phyloP scores from a whole-genome alignment of 1,140 invertebrate genomes.

The Ceratina japonica region DNA sequence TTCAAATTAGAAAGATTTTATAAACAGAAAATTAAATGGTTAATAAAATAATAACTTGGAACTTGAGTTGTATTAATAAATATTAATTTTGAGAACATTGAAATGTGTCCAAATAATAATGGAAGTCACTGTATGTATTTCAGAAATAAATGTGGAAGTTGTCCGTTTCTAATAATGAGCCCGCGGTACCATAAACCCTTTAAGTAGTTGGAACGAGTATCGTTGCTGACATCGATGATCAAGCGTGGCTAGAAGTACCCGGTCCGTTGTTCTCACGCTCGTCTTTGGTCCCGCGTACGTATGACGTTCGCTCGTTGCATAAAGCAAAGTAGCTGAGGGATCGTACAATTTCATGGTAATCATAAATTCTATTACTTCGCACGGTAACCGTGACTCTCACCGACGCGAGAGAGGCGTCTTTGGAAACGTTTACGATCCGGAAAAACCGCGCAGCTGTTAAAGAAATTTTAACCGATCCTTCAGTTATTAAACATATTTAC shows the following conservation, averaged over 20 bases:
- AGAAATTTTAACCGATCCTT: too few relatives aligned
- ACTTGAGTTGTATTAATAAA: too few relatives aligned
- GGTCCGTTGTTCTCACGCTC: constrained; percentile 46
- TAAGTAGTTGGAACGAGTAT: constrained; percentile 36
- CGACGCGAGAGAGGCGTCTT: too few relatives aligned
- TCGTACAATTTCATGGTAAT: neutral
- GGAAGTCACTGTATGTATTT: too few relatives aligned
- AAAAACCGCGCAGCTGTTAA: neutral
- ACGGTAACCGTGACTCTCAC: neutral
- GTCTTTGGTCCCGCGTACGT: constrained; percentile 12
- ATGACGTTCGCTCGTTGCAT: neutral
- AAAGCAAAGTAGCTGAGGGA: neutral
- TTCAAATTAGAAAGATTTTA: too few relatives aligned
- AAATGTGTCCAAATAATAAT: too few relatives aligned
- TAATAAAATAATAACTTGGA: too few relatives aligned
- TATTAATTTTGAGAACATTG: too few relatives aligned
- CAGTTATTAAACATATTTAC: too few relatives aligned
- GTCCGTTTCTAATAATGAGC: constrained; percentile 1
- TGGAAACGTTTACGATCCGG: neutral
- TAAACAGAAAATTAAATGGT: too few relatives aligned
- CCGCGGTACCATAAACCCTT: constrained; percentile 6
- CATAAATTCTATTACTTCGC: neutral
- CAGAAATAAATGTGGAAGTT: neutral
- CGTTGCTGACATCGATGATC: constrained; percentile 46
- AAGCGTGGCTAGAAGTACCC: constrained; percentile 31